Conservation (phyloP, 2,888 invertebrate species). For the Deladenus siricidicola region DNA sequence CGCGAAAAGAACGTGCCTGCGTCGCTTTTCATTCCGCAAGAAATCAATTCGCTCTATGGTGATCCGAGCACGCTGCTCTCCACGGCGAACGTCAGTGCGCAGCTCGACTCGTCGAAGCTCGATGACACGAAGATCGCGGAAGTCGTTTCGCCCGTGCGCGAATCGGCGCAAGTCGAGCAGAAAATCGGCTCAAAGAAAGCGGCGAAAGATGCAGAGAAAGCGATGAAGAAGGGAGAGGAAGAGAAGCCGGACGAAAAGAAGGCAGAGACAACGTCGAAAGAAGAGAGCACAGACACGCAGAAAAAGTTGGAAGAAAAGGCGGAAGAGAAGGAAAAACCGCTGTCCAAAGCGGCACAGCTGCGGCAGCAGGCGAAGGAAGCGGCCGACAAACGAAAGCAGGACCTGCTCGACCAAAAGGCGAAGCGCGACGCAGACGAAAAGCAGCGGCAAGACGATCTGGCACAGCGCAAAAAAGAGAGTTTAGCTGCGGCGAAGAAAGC, state of each 20-base stretch:
- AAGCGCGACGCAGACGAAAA: slow-evolving; percentile 24
- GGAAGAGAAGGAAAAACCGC: neutral
- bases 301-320: neutral
- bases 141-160: slow-evolving; percentile 1
- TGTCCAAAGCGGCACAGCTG: neutral
- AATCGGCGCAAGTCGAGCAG: neutral
- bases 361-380: slow-evolving; percentile 17
- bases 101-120: slow-evolving; percentile 10
- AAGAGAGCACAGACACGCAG: neutral
- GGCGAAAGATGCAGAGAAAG: slow-evolving; percentile 3
- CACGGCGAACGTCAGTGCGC: slow-evolving; percentile 14
- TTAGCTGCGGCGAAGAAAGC: slow-evolving; percentile 17
- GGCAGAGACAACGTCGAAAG: neutral
- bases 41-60: slow-evolving; percentile 45
- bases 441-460: slow-evolving; percentile 25
- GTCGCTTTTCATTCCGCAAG: slow-evolving; percentile 48
- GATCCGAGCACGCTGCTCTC: slow-evolving; percentile 28
- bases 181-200: neutral
- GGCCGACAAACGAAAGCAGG: slow-evolving; percentile 19
- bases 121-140: slow-evolving; percentile 11
- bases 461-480: too few species aligned
- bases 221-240: slow-evolving; percentile 1
- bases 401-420: slow-evolving; percentile 17
- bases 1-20: slow-evolving; percentile 40
- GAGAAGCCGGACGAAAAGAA: slow-evolving; percentile 13